Evolutionary conservation across 2,113 vertebrate genomes (phyloP).

Genomic region (Emydura subglobosa): DNA sequence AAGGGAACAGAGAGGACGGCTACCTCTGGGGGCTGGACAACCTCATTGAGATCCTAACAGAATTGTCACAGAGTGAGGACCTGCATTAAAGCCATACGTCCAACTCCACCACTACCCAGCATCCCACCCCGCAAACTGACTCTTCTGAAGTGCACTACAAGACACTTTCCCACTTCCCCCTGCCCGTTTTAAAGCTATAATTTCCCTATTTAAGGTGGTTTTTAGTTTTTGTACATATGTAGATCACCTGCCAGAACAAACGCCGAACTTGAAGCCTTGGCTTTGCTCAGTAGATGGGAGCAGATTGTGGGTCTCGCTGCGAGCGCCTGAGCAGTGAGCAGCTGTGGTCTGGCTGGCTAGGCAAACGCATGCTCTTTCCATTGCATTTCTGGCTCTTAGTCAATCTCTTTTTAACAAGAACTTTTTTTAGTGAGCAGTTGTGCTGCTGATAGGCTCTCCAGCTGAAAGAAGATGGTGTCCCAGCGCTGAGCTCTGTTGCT

Average conservation of each 20-base stretch:
- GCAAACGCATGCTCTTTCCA: neutral
- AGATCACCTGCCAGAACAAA: slow-evolving; percentile 60
- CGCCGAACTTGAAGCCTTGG: slow-evolving; percentile 43
- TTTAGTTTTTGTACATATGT: slow-evolving; percentile 61
- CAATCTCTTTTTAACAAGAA: neutral
- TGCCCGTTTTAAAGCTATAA: slow-evolving; percentile 43
- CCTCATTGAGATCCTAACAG: slow-evolving; percentile 91
- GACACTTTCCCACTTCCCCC: slow-evolving; percentile 69
- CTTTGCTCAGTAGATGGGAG: neutral
- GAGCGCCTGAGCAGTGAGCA: fast-evolving
- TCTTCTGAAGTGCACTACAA: slow-evolving; percentile 79
- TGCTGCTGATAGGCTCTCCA: neutral
- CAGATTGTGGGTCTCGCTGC: fast-evolving
- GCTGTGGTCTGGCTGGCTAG: neutral
- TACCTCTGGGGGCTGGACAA: slow-evolving; percentile 96
- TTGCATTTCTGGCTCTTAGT: neutral
- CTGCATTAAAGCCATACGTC: slow-evolving; percentile 56
- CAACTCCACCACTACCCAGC: slow-evolving; percentile 39
- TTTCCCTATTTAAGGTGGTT: slow-evolving; percentile 60
- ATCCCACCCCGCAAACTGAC: slow-evolving; percentile 59
- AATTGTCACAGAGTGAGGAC: slow-evolving; percentile 78
- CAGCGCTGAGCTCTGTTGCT: neutral
- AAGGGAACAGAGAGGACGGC: slow-evolving; percentile 97
- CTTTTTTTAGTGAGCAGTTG: neutral
- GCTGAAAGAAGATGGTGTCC: neutral